These are phyloP conservation scores for Parnassius apollo DNA, from an alignment of 2,888 invertebrate genomes.

Conservation along the genomic window DNA sequence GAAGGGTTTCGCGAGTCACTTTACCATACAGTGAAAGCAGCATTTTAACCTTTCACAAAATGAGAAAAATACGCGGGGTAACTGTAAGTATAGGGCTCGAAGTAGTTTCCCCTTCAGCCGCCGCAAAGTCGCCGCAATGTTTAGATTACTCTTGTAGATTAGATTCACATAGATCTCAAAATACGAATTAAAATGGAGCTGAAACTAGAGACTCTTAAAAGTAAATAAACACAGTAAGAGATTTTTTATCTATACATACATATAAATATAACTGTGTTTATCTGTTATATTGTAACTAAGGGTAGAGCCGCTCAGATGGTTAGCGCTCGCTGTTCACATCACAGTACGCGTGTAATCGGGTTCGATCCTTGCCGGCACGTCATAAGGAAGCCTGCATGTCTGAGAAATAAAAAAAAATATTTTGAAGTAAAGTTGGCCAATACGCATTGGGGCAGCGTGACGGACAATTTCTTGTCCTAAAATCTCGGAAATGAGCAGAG, in stretches of 20 bases:
- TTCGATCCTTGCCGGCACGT: too few species aligned
- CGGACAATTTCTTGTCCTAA: too few species aligned
- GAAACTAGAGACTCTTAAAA: slow-evolving; percentile 2
- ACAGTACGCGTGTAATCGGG: too few species aligned
- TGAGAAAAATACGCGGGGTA: slow-evolving; percentile 21
- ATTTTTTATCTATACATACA: neutral
- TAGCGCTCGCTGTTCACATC: too few species aligned
- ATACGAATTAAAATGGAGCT: slow-evolving; percentile 5
- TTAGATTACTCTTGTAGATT: slow-evolving; percentile 26
- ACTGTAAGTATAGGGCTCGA: slow-evolving; percentile 20
- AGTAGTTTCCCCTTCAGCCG: slow-evolving; percentile 21
- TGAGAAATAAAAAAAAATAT: too few species aligned
- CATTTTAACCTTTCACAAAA: slow-evolving; percentile 26
- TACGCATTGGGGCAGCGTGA: too few species aligned
- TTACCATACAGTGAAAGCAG: slow-evolving; percentile 19
- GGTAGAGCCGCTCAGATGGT: too few species aligned
- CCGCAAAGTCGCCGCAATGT: slow-evolving; percentile 24
- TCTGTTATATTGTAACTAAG: too few species aligned
- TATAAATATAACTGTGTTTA: neutral
- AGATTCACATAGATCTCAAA: slow-evolving; percentile 17
- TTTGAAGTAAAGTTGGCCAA: too few species aligned
- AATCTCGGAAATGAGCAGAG: too few species aligned
- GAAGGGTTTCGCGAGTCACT: slow-evolving; percentile 22
- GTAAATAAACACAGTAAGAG: neutral
- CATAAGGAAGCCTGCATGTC: too few species aligned